Base-by-base conservation (phyloP, 53 echinoderm and acorn worm species). In the Crossaster papposus region DNA sequence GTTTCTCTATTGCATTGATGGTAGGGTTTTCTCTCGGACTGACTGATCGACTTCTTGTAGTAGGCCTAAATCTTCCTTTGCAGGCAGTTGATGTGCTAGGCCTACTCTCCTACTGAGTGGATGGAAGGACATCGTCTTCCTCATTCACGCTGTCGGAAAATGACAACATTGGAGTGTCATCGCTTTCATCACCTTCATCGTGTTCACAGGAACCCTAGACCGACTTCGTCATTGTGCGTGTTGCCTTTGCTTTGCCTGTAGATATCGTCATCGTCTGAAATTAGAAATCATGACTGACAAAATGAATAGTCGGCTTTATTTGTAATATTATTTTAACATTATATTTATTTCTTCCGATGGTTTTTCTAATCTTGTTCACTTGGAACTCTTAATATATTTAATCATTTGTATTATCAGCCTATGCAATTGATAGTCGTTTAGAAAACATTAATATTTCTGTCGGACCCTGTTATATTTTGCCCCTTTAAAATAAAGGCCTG, bases 71-170 rank as follows among this genome's bases (percentile, higher is more conserved):
- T 75, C 35, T 30, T 72, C 11, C 72, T 72, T 77, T 77, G 36
- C 5, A 77, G 44, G 77, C 77, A 77, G 77, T 77, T 36, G 77
- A 77, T 77, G 77, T 77, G 77, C 77, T 77, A 77, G 77, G 77
- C 77, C 36, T 77, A 77, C 77, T 37, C n/a, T 77, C 77, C 35
- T 17, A 38, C 77, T 77, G 77, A 36, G 36, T 77, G n/a, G 77
- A 77, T 38, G n/a, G n/a, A n/a, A n/a, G n/a, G 32, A 77, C 77
- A 77, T 77, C 36, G 77, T 77, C 77, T 77, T 77, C 77, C 3
- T 77, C 77, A 77, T 77, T 36, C 6, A 17, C 37, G 44, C 77
- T 38, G 44, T 77, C 77, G 7, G 38, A 4, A 14, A 15, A 38
- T 36, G 77, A 38, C 7, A 38, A 38, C 38, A 38, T 38, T 2